Percentiles rank a stretch among this genome's conserved stretches.
Conservation (phyloP, 2,888 invertebrate genomes). For the Stictocephala bisonia region DNA sequence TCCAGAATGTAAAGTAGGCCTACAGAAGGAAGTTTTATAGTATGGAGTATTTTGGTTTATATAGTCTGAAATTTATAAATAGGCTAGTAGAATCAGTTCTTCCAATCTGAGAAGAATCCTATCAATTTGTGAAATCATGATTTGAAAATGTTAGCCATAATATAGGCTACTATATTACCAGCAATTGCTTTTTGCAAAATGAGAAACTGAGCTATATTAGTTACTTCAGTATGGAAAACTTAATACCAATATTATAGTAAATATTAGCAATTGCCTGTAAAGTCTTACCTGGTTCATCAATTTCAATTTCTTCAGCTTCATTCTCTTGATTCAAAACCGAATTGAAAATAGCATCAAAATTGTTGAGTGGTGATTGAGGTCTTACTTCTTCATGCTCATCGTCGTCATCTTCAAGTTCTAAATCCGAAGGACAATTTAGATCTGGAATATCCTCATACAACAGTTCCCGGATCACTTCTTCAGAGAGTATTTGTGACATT, state of each 20-base stretch:
- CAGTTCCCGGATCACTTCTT: not conserved
- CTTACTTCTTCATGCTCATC: not conserved
- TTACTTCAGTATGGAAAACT: not conserved
- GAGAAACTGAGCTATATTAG: not conserved
- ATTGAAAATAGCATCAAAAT: not conserved
- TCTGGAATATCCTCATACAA: not conserved
- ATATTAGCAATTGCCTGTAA: conserved; percentile 3
- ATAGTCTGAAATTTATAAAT: not conserved
- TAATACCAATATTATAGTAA: not conserved
- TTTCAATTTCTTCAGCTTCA: not conserved
- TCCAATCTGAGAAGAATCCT: not conserved
- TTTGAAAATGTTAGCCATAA: not conserved
- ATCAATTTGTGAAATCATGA: conserved; percentile 9
- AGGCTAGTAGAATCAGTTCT: not conserved
- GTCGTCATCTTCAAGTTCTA: too few relatives aligned
- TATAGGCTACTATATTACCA: not conserved
- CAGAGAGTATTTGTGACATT: conserved; percentile 4
- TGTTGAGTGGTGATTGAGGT: conserved; percentile 1
- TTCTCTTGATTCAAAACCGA: conserved; percentile 4
- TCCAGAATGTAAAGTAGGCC: not conserved
- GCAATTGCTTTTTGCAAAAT: conserved; percentile 4
- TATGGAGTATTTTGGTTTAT: not conserved
- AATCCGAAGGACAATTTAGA: not conserved
- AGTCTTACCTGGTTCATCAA: conserved; percentile 10
- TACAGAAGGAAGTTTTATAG: not conserved